Conservation (phyloP, 2,797 vertebrate species). For the Clamator glandarius region DNA sequence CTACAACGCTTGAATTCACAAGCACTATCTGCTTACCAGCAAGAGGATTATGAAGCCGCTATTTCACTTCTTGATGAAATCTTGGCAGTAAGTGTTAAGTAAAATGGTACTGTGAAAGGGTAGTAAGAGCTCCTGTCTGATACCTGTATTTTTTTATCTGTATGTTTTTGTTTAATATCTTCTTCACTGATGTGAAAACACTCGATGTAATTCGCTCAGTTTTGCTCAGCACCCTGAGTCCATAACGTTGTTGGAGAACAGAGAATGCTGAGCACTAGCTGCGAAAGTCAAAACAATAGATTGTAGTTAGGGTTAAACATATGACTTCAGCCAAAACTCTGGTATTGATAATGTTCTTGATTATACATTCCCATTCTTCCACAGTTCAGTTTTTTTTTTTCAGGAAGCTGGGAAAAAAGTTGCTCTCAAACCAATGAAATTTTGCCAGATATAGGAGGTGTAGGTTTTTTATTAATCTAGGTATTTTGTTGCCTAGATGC, state of each 20-base stretch:
- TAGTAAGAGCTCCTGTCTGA: neutral
- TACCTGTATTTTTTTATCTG: neutral
- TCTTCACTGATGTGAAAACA: neutral
- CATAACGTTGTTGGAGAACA: neutral
- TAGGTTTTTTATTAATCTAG: neutral
- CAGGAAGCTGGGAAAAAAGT: neutral
- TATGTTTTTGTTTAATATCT: constrained; percentile 4
- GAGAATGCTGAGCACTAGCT: neutral
- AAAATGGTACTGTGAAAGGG: neutral
- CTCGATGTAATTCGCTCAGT: neutral
- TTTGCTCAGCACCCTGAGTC: neutral
- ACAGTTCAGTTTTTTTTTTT: neutral
- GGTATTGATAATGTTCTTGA: neutral
- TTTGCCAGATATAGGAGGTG: neutral
- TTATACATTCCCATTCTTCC: neutral
- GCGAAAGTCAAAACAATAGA: neutral
- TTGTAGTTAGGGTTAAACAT: neutral
- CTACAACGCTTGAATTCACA: constrained; percentile 88
- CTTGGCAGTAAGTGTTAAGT: constrained; percentile 85
- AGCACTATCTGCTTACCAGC: constrained; percentile 79
- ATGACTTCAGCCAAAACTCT: neutral
- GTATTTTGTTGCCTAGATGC: neutral
- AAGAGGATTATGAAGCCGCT: constrained; percentile 83
- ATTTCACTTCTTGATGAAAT: constrained; percentile 85
- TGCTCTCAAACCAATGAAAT: neutral